Percentiles rank a stretch among this genome's conserved stretches.
Conservation (phyloP, 1,140 invertebrate genomes). For the Riptortus pedestris region DNA sequence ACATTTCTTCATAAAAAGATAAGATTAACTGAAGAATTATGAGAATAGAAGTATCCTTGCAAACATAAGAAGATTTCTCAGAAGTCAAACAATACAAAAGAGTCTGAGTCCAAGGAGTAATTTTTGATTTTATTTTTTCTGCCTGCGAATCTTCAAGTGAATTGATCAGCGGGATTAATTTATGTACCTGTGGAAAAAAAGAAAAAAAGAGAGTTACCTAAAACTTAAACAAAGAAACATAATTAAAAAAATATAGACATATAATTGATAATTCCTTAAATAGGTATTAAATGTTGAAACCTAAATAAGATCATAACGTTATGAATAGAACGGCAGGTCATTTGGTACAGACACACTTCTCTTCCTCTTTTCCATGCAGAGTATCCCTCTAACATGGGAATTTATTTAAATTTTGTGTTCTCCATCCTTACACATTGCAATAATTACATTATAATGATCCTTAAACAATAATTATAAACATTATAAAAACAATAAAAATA, state of each 20-base stretch:
- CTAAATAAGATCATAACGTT: too few species aligned
- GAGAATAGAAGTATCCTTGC: not conserved
- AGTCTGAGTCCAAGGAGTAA: not conserved
- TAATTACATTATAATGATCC: too few species aligned
- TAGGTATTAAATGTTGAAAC: too few species aligned
- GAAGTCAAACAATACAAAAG: not conserved
- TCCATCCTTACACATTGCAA: too few species aligned
- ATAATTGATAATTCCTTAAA: not conserved
- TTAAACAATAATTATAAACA: too few species aligned
- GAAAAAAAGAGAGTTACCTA: too few species aligned
- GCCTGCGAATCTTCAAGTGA: not conserved
- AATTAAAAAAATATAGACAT: not conserved
- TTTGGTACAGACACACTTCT: too few species aligned
- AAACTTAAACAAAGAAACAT: conserved; percentile 9
- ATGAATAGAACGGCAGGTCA: too few species aligned
- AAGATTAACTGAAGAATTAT: not conserved
- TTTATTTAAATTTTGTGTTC: too few species aligned
- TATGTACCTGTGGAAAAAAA: conserved; percentile 15
- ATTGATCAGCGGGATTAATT: conserved; percentile 1
- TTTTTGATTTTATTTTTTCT: not conserved
- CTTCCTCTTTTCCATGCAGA: too few species aligned
- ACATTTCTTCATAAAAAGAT: not conserved
- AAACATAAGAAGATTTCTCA: not conserved
- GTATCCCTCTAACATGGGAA: too few species aligned
- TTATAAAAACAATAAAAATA: too few species aligned